phyloP scores from a whole-genome alignment of 2,113 vertebrate genomes.

The Lathamus discolor region DNA sequence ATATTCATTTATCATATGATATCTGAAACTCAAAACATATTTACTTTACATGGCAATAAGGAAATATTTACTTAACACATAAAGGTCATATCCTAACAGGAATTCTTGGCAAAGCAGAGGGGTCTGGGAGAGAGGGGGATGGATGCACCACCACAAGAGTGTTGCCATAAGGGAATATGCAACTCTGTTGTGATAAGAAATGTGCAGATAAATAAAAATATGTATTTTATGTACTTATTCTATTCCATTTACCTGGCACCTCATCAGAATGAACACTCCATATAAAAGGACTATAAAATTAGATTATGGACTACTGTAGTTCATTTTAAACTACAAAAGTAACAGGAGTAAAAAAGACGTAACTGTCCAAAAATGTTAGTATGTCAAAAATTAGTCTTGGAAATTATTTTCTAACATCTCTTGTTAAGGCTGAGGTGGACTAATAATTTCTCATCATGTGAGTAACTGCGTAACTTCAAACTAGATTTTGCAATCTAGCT shows the following conservation, averaged over 20 bases:
- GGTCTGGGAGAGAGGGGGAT: too few relatives aligned
- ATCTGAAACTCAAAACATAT: background rate
- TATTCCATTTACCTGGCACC: background rate
- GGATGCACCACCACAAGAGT: too few relatives aligned
- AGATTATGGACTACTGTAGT: background rate
- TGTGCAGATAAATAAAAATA: background rate
- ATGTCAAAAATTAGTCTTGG: background rate
- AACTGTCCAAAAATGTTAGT: background rate
- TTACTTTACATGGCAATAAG: background rate
- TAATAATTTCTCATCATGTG: background rate
- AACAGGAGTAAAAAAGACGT: background rate
- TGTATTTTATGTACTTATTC: background rate
- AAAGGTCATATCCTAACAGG: too few relatives aligned
- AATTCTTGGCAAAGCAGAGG: too few relatives aligned
- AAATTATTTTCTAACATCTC: background rate
- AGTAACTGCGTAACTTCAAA: background rate
- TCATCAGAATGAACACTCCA: background rate
- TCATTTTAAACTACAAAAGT: background rate
- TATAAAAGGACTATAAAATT: background rate
- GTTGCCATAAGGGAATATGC: background rate
- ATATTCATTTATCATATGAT: background rate
- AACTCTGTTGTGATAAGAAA: background rate
- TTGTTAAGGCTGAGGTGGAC: background rate
- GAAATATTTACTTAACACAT: too few relatives aligned
- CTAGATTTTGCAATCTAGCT: background rate